phyloP scores from a whole-genome alignment of 2,113 vertebrate genomes.

The Phycodurus eques region DNA sequence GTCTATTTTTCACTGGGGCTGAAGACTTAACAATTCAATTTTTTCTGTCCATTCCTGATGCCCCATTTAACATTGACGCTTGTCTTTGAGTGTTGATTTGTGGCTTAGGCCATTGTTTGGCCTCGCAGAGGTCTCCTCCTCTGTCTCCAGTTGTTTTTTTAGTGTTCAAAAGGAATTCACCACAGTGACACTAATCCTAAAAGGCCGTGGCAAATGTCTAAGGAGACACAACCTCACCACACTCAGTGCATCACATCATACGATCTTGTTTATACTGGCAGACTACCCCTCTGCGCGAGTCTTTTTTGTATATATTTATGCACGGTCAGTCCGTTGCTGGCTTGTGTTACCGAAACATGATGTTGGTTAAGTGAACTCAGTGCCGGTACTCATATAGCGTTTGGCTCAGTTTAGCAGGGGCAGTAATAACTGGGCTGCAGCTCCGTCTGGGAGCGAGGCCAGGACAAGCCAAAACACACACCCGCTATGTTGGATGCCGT shows the following conservation, averaged over 20 bases:
- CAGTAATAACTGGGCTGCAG: slow-evolving; percentile 27
- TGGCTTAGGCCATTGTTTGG: slow-evolving; percentile 11
- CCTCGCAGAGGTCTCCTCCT: neutral
- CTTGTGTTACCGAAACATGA: slow-evolving; percentile 34
- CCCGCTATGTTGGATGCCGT: slow-evolving; percentile 12
- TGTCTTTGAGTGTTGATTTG: slow-evolving; percentile 2
- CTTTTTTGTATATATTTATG: slow-evolving; percentile 8
- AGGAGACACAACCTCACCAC: slow-evolving; percentile 12
- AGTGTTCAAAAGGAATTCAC: slow-evolving; percentile 15
- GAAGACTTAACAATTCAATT: slow-evolving; percentile 1
- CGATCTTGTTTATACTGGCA: slow-evolving; percentile 35
- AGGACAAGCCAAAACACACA: slow-evolving; percentile 53
- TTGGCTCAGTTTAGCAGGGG: slow-evolving; percentile 57
- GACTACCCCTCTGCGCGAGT: slow-evolving; percentile 23
- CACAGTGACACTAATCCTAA: slow-evolving; percentile 19
- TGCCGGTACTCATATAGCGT: slow-evolving; percentile 31
- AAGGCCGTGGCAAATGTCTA: slow-evolving; percentile 24
- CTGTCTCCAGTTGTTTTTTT: slow-evolving; percentile 25
- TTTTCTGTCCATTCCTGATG: slow-evolving; percentile 18
- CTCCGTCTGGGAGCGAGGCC: slow-evolving; percentile 51
- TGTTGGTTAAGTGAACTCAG: slow-evolving; percentile 56
- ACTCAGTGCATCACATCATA: slow-evolving; percentile 17
- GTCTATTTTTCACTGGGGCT: slow-evolving; percentile 7
- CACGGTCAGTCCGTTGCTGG: slow-evolving; percentile 29
- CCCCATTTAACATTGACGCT: slow-evolving; percentile 18